Evolutionary conservation across 1,140 invertebrate species (phyloP).

Genomic region (Drosophila sp.): DNA sequence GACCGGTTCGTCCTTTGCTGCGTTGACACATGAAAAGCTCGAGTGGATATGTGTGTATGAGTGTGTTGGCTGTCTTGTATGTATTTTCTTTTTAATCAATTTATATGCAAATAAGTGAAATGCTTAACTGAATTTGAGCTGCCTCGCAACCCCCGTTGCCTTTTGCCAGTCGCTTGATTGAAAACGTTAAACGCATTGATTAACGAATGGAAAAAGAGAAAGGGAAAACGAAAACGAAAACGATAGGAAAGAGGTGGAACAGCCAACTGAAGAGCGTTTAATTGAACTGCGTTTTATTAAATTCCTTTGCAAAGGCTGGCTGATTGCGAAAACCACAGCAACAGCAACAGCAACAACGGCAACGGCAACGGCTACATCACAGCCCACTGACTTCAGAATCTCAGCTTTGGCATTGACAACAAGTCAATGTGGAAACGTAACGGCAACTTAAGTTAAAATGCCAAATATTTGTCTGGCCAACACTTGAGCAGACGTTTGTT

Average conservation of each 20-base stretch:
- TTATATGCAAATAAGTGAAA: slow-evolving; percentile 83
- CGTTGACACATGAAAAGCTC: slow-evolving; percentile 76
- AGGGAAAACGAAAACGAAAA: background rate
- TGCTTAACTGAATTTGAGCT: slow-evolving; percentile 82
- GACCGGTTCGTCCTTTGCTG: slow-evolving; percentile 69
- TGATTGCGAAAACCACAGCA: slow-evolving; percentile 67
- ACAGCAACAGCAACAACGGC: slow-evolving; percentile 27
- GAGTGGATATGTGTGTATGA: slow-evolving; percentile 43
- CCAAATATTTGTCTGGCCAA: slow-evolving; percentile 66
- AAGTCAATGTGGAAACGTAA: no score
- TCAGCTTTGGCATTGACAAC: slow-evolving; percentile 1
- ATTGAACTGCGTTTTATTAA: slow-evolving; percentile 76
- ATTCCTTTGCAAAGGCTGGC: slow-evolving; percentile 56
- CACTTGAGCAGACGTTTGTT: slow-evolving; percentile 53
- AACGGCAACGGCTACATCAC: background rate
- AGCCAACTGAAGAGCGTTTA: slow-evolving; percentile 61
- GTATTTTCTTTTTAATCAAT: slow-evolving; percentile 84
- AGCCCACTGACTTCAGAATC: background rate
- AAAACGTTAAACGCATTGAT: slow-evolving; percentile 82
- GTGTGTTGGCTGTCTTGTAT: slow-evolving; percentile 48
- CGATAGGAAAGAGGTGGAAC: slow-evolving; percentile 20
- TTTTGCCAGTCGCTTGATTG: slow-evolving; percentile 75
- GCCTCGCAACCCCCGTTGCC: slow-evolving; percentile 50
- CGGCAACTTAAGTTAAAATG: slow-evolving; percentile 18
- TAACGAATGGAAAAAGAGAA: slow-evolving; percentile 52